Conservation (phyloP, 2,797 vertebrate species). For the Hipposideros larvatus region DNA sequence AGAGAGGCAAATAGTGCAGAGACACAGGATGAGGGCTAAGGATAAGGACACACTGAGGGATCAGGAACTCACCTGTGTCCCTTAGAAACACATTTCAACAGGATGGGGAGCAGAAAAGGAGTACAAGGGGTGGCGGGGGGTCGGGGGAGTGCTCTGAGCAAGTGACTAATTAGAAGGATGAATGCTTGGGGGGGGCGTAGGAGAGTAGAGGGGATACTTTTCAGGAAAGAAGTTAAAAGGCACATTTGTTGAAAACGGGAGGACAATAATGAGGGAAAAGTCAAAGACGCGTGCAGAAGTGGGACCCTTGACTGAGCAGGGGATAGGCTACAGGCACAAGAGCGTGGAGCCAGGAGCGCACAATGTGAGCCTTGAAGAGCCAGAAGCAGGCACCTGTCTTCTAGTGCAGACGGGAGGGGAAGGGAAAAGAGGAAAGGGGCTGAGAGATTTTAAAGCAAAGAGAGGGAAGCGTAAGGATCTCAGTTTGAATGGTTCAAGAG, state of each 20-base stretch:
- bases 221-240: not conserved
- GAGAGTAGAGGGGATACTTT: not conserved
- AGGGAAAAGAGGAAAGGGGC: not conserved
- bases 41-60: not conserved
- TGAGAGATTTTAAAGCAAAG: not conserved
- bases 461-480: not conserved
- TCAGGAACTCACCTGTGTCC: not conserved
- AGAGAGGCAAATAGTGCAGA: not conserved
- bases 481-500: not conserved
- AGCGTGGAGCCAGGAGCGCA: not conserved
- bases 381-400: not conserved
- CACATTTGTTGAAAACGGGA: not conserved
- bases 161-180: not conserved
- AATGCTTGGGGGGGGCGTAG: not conserved
- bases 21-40: not conserved
- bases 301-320: not conserved
- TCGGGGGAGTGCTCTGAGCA: not conserved
- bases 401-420: rapidly evolving
- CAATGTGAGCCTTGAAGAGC: not conserved
- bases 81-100: not conserved
- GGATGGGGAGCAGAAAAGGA: not conserved
- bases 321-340: not conserved
- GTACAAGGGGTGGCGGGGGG: no score
- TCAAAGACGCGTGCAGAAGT: not conserved
- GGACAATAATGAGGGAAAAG: not conserved